These are phyloP conservation scores for Andricus curvator DNA, from an alignment of 2,888 invertebrate species.

Conservation along the genomic window DNA sequence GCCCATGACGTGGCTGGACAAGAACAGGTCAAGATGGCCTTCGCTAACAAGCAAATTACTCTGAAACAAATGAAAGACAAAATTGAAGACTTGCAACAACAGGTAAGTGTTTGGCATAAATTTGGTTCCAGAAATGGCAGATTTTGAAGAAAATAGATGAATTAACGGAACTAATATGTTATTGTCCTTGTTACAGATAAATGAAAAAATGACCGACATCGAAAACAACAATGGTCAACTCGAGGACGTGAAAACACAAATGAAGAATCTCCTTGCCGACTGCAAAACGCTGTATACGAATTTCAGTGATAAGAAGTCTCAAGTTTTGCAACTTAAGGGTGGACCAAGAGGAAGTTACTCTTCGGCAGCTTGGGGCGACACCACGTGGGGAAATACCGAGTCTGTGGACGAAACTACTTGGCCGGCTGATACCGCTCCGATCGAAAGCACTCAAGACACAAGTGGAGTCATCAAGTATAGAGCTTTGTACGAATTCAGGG, in stretches of 20 bases:
- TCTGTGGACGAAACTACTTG: slow-evolving; percentile 76
- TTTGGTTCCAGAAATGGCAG: slow-evolving; percentile 36
- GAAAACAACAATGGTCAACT: slow-evolving; percentile 89
- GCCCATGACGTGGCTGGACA: slow-evolving; percentile 79
- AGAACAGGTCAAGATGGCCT: slow-evolving; percentile 82
- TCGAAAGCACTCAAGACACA: slow-evolving; percentile 69
- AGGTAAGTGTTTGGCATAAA: slow-evolving; percentile 68
- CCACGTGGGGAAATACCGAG: slow-evolving; percentile 80
- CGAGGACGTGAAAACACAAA: slow-evolving; percentile 85
- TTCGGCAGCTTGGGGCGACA: slow-evolving; percentile 83
- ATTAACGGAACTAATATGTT: slow-evolving; percentile 8
- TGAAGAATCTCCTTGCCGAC: slow-evolving; percentile 84
- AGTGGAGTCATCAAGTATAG: slow-evolving; percentile 86
- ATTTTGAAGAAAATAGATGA: background rate
- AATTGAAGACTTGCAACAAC: slow-evolving; percentile 87
- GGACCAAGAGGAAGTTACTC: slow-evolving; percentile 78
- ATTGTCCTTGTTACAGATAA: slow-evolving; percentile 80
- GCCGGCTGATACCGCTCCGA: slow-evolving; percentile 76
- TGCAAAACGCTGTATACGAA: slow-evolving; percentile 84
- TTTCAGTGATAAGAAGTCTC: slow-evolving; percentile 84
- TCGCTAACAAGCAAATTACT: slow-evolving; percentile 86
- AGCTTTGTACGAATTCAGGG: slow-evolving; percentile 96
- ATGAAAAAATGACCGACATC: slow-evolving; percentile 88
- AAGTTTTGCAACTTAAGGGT: slow-evolving; percentile 81
- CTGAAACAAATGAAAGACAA: slow-evolving; percentile 86